Evolutionary conservation across 2,113 vertebrate species (phyloP).

Genomic region (Uropsilus gracilis): DNA sequence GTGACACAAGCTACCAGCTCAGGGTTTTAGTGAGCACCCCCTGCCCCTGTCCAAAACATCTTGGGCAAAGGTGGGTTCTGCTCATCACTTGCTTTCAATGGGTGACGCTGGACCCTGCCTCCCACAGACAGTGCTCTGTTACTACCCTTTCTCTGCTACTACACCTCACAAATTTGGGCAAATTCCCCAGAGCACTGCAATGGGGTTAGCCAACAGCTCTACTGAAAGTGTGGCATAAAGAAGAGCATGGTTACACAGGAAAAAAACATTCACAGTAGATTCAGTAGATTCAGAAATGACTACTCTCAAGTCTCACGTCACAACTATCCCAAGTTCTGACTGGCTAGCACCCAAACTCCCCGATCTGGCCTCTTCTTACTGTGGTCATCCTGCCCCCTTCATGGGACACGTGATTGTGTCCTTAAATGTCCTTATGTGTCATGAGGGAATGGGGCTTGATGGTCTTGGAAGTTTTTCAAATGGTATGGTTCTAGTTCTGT

Average conservation of each 20-base stretch:
- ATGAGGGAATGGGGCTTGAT: neutral
- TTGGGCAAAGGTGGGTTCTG: neutral
- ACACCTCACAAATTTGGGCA: neutral
- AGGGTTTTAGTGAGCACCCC: neutral
- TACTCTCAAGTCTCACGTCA: neutral
- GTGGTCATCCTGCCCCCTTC: neutral
- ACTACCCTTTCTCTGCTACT: neutral
- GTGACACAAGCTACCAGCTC: neutral
- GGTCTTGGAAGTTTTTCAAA: neutral
- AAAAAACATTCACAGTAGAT: neutral
- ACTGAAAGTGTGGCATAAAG: neutral
- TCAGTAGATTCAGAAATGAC: neutral
- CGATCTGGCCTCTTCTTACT: neutral
- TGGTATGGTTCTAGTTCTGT: neutral
- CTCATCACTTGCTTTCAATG: neutral
- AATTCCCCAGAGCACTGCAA: neutral
- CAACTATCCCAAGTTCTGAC: neutral
- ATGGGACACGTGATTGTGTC: neutral
- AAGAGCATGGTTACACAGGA: neutral
- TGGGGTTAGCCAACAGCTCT: neutral
- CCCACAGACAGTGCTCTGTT: neutral
- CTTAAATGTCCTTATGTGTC: too few relatives aligned
- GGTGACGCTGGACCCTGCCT: neutral
- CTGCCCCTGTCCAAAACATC: neutral
- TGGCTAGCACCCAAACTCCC: neutral